Evolutionary conservation across 2,888 invertebrate genomes (phyloP), one percentile per base, ranked within the genome.

Genomic region (Lypha dubia): DNA sequence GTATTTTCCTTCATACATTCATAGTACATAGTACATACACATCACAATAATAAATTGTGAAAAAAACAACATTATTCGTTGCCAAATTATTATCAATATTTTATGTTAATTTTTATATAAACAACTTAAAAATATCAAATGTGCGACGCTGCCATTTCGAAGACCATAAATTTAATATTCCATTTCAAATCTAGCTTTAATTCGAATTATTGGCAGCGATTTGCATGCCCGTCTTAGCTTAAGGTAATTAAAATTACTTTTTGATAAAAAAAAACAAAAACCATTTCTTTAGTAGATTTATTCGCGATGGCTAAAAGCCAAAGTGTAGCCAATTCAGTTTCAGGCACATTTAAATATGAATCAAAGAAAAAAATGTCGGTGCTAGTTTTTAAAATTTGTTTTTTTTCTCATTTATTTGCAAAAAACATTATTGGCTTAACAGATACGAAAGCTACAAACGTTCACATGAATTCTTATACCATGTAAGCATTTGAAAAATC

Each of bases 171-270:
- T 75, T 70, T 46, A 38, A 70, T 70, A 44, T 41, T 35, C 15
- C 53, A 44, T 51, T 44, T 32, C 41, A 46, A 58, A 80, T 80
- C 73, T 74, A 73, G 65, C 73, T 60, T 70, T 46, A 44, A 63
- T 71, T 63, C 46, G 67, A 67, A 51, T 74, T 74, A 81, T 81
- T 81, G 81, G 75, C 81, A 75, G 62, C 44, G 41, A 58, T 71
- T 73, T 38, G 51, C 51, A 79, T 68, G 15, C 15, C n/a, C 3
- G 20, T 49, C 5, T 22, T 44, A 38, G 20, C 49, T 53, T 46
- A 49, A 13, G 11, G 68, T 51, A 60, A 77, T 76, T 76, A 67
- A 56, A 56, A 44, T 56, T 20, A 15, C 22, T 24, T 22, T 41
- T 32, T 65, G 9, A 20, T 28, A 17, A 46, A 46, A n/a, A n/a